phyloP scores from a whole-genome alignment of 2,888 invertebrate genomes.

The Cephonodes hylas region DNA sequence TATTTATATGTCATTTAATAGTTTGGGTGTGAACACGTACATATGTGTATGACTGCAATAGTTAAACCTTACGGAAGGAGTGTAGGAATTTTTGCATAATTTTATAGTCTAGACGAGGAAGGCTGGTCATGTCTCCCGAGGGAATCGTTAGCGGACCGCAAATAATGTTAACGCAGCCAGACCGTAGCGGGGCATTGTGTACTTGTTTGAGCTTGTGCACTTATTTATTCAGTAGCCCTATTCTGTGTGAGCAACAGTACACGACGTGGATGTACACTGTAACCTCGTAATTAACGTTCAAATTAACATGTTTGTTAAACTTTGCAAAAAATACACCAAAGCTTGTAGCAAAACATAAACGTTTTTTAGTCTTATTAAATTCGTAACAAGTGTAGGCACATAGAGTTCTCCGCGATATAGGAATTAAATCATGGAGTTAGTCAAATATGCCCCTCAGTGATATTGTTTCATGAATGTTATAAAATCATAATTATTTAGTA shows the following conservation, averaged over 20 bases:
- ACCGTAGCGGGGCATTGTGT: constrained; percentile 61
- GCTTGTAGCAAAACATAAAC: neutral
- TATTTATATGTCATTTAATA: neutral
- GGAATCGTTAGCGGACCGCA: constrained; percentile 68
- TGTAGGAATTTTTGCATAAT: constrained; percentile 4
- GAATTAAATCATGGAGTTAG: too few species aligned
- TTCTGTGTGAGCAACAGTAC: neutral
- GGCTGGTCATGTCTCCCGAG: constrained; percentile 54
- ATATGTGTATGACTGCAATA: neutral
- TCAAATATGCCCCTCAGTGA: too few species aligned
- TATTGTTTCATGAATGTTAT: too few species aligned
- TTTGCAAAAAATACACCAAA: neutral
- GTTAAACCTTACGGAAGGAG: neutral
- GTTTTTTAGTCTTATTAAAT: too few species aligned
- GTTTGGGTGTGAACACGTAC: neutral
- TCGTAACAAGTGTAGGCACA: too few species aligned
- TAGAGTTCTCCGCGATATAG: too few species aligned
- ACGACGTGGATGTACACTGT: neutral
- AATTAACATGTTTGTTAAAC: neutral
- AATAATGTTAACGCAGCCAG: constrained; percentile 65
- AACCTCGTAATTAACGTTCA: neutral
- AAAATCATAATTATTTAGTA: too few species aligned
- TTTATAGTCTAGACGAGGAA: constrained; percentile 62
- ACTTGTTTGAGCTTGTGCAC: constrained; percentile 39
- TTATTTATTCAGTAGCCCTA: constrained; percentile 30